A percentile compares a stretch with the other conserved stretches of the same genome.
These are phyloP conservation scores for Rhineura floridana DNA, from an alignment of 2,113 vertebrate genomes.

Conservation along the genomic window DNA sequence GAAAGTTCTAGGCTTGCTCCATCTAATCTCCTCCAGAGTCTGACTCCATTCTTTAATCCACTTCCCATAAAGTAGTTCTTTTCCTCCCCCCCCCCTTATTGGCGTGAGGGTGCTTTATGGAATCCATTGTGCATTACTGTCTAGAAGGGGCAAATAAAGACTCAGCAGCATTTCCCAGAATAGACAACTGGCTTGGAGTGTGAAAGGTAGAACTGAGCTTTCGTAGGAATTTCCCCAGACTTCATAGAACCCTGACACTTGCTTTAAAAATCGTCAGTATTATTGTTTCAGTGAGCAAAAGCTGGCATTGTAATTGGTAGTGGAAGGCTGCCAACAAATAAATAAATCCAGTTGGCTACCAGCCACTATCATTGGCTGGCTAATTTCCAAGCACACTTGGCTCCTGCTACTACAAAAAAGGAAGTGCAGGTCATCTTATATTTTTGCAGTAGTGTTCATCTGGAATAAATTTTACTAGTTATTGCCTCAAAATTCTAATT, in stretches of 20 bases:
- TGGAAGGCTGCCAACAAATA: conserved; percentile 54
- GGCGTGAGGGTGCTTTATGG: background rate
- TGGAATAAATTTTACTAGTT: conserved; percentile 55
- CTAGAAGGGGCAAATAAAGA: background rate
- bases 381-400: conserved; percentile 48
- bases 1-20: background rate
- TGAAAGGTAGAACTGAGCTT: background rate
- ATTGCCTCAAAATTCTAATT: background rate
- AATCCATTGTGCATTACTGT: background rate
- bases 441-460: conserved; percentile 40
- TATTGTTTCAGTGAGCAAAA: conserved; percentile 11
- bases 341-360: conserved; percentile 52
- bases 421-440: conserved; percentile 10
- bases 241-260: background rate
- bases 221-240: background rate
- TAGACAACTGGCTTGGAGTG: background rate
- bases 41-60: background rate
- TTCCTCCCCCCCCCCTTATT: background rate
- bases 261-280: background rate
- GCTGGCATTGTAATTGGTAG: conserved; percentile 21
- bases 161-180: too few species aligned
- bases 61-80: background rate
- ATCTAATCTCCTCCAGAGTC: background rate
- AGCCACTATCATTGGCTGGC: conserved; percentile 44
- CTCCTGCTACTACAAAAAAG: conserved; percentile 16